These are phyloP conservation scores for Salpingus planirostris DNA, from an alignment of 2,888 invertebrate genomes.

Conservation along the genomic window DNA sequence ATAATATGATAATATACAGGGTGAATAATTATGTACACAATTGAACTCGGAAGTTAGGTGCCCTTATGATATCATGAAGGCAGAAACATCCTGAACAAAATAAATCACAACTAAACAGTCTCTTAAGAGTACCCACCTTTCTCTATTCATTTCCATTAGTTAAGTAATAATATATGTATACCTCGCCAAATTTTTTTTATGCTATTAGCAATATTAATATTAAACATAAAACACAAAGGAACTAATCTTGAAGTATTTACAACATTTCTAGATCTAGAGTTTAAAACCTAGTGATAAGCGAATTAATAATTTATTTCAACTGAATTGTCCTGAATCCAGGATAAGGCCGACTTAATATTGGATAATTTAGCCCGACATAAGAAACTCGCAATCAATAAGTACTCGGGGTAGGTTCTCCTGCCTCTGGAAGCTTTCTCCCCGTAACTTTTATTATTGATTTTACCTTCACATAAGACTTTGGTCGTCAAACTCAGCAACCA, in stretches of 20 bases:
- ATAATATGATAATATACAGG: no score
- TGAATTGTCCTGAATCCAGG: slow-evolving; percentile 51
- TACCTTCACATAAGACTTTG: slow-evolving; percentile 61
- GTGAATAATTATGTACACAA: no score
- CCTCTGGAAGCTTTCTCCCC: slow-evolving; percentile 26
- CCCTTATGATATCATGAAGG: no score
- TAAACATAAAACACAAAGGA: neutral
- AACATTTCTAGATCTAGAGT: no score
- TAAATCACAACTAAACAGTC: no score
- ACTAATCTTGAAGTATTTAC: no score
- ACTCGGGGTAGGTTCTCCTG: slow-evolving; percentile 61
- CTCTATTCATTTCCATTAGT: no score
- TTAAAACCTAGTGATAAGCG: no score
- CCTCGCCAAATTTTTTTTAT: neutral
- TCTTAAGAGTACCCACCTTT: no score
- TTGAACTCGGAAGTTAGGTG: no score
- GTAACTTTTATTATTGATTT: slow-evolving; percentile 25
- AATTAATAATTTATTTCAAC: slow-evolving; percentile 13
- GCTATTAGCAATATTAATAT: neutral
- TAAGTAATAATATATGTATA: neutral
- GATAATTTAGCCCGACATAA: slow-evolving; percentile 53
- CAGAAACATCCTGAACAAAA: no score
- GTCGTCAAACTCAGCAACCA: slow-evolving; percentile 67
- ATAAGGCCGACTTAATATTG: slow-evolving; percentile 52
- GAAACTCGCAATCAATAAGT: slow-evolving; percentile 62